Conservation (phyloP, 2,888 invertebrate species). For the Drosophila pseudotalamancana region DNA sequence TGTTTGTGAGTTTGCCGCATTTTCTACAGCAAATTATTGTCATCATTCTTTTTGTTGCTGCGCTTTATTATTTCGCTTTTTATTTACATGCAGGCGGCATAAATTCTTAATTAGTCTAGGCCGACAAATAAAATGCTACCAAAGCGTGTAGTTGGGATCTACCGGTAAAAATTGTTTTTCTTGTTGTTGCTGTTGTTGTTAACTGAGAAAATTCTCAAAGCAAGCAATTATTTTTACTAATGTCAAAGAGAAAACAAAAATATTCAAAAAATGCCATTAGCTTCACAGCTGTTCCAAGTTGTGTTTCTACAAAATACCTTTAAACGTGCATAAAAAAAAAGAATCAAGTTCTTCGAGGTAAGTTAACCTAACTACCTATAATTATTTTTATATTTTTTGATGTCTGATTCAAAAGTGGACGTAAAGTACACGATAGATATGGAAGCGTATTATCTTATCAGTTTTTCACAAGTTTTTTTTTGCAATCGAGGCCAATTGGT, state of each 20-base stretch:
- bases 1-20: conserved; percentile 51
- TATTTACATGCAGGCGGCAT: conserved; percentile 62
- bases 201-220: conserved; percentile 21
- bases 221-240: conserved; percentile 28
- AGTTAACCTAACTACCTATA: conserved; percentile 6
- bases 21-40: conserved; percentile 74
- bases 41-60: conserved; percentile 53
- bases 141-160: conserved; percentile 9
- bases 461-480: conserved; percentile 32
- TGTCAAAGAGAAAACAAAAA: conserved; percentile 24
- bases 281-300: background rate
- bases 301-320: background rate
- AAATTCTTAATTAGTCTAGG: conserved; percentile 75
- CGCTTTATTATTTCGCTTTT: conserved; percentile 41
- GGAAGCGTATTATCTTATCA: conserved; percentile 44
- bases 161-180: conserved; percentile 19
- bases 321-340: background rate
- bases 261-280: background rate
- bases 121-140: conserved; percentile 39
- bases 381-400: background rate
- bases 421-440: background rate
- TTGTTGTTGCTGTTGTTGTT: background rate
- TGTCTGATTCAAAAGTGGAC: background rate
- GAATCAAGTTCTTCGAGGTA: conserved; percentile 1
- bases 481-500: conserved; percentile 44